Conservation (phyloP, 2,113 vertebrate species). For the Dissostichus mawsoni region DNA sequence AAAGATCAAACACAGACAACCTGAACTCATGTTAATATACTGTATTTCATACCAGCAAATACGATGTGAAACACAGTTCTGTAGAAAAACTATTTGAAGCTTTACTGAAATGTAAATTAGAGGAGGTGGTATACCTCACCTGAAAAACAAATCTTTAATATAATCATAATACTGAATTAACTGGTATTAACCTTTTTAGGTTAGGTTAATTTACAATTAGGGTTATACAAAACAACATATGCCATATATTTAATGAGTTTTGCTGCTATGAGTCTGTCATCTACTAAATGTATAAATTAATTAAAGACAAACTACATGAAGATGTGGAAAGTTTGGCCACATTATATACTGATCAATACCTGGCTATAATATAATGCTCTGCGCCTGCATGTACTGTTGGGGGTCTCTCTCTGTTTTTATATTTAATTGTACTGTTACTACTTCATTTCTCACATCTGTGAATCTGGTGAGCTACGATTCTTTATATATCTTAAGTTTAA, state of each 20-base stretch:
- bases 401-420: no score
- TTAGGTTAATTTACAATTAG: no score
- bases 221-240: background rate
- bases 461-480: no score
- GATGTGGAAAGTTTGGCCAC: background rate
- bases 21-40: background rate
- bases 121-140: background rate
- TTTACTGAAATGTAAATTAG: background rate
- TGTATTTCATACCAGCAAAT: background rate
- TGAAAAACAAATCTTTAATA: background rate
- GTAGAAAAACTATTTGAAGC: background rate
- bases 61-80: background rate
- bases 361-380: background rate
- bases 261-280: background rate
- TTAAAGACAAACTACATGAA: background rate
- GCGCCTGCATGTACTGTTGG: background rate
- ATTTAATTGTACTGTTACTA: no score
- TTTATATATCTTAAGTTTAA: no score
- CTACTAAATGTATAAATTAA: background rate
- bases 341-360: background rate
- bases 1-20: no score
- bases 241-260: background rate
- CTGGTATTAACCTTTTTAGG: conserved; percentile 28
- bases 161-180: background rate
- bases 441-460: no score